Percentiles rank a stretch among this genome's conserved stretches.
phyloP scores from a whole-genome alignment of 2,797 vertebrate species.

The Poecilia picta region DNA sequence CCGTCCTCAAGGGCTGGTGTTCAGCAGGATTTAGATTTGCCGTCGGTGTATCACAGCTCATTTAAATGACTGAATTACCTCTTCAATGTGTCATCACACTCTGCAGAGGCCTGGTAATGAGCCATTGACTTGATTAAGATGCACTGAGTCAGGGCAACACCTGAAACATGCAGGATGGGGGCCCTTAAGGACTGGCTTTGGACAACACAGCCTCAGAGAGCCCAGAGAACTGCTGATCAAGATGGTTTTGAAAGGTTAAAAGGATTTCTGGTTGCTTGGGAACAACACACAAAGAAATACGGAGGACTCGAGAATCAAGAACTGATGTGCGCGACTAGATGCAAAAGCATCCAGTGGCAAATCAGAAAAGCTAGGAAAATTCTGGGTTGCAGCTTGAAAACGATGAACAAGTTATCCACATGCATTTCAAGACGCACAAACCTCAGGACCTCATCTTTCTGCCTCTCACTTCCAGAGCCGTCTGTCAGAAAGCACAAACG shows the following conservation, averaged over 20 bases:
- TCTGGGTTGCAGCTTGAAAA: background rate
- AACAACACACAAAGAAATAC: background rate
- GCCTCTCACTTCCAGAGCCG: background rate
- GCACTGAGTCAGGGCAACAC: background rate
- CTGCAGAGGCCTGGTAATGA: background rate
- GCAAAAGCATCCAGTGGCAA: background rate
- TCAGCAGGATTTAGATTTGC: background rate
- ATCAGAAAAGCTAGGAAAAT: background rate
- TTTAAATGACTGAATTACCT: background rate
- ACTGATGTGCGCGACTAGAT: background rate
- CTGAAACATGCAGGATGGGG: background rate
- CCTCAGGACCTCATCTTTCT: background rate
- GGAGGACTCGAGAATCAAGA: background rate
- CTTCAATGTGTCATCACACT: background rate
- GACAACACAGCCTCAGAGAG: background rate
- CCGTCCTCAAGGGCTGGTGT: background rate
- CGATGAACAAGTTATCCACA: background rate
- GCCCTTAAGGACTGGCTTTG: background rate
- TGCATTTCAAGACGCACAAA: slow-evolving; percentile 6
- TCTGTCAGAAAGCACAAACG: slow-evolving; percentile 1
- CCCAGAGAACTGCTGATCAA: background rate
- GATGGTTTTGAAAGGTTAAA: background rate
- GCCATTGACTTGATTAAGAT: background rate
- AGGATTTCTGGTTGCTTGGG: background rate
- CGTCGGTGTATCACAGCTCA: background rate